Evolutionary conservation across 2,797 vertebrate genomes (phyloP).

Genomic region (Sarcoramphus papa): DNA sequence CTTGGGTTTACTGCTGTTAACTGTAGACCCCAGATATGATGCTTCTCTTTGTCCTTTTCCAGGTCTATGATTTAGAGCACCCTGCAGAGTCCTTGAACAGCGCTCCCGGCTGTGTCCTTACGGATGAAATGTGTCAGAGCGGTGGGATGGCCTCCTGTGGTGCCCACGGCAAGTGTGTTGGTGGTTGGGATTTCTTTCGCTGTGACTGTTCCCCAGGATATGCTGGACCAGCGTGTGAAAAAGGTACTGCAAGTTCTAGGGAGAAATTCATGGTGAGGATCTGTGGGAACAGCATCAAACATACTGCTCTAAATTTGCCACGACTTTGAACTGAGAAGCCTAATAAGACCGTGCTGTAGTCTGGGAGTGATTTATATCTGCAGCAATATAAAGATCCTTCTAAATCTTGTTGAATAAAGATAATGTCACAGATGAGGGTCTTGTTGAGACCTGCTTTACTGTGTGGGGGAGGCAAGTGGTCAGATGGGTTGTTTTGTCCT

Average conservation of each 20-base stretch:
- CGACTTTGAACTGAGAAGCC: not conserved
- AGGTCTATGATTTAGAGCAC: conserved; percentile 85
- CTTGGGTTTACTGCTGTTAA: not conserved
- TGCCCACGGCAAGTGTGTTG: conserved; percentile 77
- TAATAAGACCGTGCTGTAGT: not conserved
- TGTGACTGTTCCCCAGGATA: conserved; percentile 85
- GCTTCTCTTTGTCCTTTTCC: not conserved
- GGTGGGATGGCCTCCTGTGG: conserved; percentile 79
- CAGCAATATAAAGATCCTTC: not conserved
- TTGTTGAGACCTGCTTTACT: not conserved
- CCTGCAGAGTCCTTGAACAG: conserved; percentile 84
- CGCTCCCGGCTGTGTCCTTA: conserved; percentile 77
- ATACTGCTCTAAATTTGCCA: not conserved
- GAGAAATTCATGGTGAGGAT: not conserved
- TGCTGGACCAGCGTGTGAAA: conserved; percentile 81
- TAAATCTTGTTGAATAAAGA: not conserved
- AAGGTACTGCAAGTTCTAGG: conserved; percentile 64
- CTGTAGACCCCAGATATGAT: not conserved
- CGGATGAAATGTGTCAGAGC: conserved; percentile 78
- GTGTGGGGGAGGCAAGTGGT: not conserved
- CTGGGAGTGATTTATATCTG: not conserved
- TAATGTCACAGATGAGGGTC: not conserved
- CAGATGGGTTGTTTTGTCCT: not conserved
- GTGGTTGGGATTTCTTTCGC: conserved; percentile 83
- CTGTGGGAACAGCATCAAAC: not conserved